Base-by-base conservation (phyloP, 2,113 vertebrate genomes). In the Machaerirhynchus nigripectus region DNA sequence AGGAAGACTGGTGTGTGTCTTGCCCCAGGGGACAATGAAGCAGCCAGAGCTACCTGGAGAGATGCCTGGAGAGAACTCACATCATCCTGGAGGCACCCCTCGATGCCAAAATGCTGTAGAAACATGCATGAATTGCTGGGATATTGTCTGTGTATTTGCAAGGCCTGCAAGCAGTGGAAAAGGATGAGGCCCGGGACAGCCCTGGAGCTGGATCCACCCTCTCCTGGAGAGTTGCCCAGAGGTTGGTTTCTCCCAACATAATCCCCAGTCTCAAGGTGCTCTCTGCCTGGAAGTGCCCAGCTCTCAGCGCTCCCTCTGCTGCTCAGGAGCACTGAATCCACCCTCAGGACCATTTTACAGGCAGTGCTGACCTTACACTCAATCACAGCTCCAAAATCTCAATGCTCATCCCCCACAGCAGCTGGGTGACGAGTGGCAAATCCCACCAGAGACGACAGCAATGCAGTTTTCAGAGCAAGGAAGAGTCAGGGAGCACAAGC, bases 151-250 rank as follows among this genome's bases (percentile, higher is more conserved):
- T 16, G 3, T 21, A 21, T 60, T 31, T 76, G 35, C 64, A 91
- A 76, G 57, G 49, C 28, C n/a, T 52, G 86, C 49, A 56, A 49
- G 53, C 17, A 2, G 1, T 21, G 44, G 64, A 53, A 79, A 61
- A 2, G 8, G 46, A 61, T 8, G 9, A 67, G 39, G 20, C 42
- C 49, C 0, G 0, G 19, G 27, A 55, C 28, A 71, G 22, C 28
- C 46, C 15, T 56, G 33, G 37, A 69, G 53, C 40, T 64, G 84
- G 26, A 89, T 33, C n/a, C 56, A 56, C 27, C 17, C n/a, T 84
- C 52, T 68, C 37, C 40, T 44, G 33, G 15, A 94, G 31, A 14
- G 26, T 0, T 89, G 31, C 37, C 80, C 44, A 78, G 19, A 52
- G 27, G 10, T 2, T 68, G 24, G 8, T 30, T 82, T 93, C 35